These are phyloP conservation scores for Leptopilina drosophilae DNA, from an alignment of 2,888 invertebrate species.

Conservation along the genomic window DNA sequence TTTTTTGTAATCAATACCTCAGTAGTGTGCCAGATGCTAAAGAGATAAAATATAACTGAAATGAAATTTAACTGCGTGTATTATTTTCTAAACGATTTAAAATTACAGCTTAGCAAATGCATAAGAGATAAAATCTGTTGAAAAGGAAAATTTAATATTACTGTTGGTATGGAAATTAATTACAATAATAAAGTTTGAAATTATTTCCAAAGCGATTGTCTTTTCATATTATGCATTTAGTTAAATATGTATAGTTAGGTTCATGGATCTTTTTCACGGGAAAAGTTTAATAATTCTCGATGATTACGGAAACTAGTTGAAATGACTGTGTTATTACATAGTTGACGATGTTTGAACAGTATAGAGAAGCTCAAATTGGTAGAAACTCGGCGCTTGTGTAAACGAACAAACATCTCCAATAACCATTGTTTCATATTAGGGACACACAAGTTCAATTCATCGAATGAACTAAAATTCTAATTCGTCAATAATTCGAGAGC, in stretches of 20 bases:
- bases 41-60: background rate
- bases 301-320: slow-evolving; percentile 5
- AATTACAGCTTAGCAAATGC: background rate
- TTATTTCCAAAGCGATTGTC: background rate
- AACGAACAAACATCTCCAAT: slow-evolving; percentile 21
- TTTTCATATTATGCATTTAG: background rate
- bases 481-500: background rate
- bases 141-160: background rate
- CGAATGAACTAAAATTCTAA: slow-evolving; percentile 8
- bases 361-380: slow-evolving; percentile 15
- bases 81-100: background rate
- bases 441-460: slow-evolving; percentile 9
- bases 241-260: background rate
- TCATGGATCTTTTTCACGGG: background rate
- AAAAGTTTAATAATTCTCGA: background rate
- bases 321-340: background rate
- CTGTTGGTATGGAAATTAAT: background rate
- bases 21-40: background rate
- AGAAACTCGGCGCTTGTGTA: background rate
- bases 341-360: background rate
- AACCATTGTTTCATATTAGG: slow-evolving; percentile 23
- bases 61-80: background rate
- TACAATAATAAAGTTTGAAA: background rate
- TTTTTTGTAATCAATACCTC: background rate
- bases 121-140: background rate